Evolutionary conservation across 2,888 invertebrate species (phyloP).

Genomic region (Trachelus iudaicus): DNA sequence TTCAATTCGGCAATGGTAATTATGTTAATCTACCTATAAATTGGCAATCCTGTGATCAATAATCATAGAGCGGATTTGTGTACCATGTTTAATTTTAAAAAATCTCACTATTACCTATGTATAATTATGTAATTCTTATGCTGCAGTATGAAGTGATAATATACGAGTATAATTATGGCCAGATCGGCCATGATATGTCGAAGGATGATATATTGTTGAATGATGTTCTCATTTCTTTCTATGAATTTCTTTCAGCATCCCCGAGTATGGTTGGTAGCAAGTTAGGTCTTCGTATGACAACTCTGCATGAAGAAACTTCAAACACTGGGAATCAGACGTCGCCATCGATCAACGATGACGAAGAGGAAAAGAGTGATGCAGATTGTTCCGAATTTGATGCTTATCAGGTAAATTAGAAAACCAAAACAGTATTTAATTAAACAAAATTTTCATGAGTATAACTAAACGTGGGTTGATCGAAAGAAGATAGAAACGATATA

Average conservation of each 20-base stretch:
- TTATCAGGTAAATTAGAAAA: slow-evolving; percentile 50
- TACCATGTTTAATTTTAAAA: too few species aligned
- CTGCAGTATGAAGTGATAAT: background rate
- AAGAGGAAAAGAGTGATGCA: slow-evolving; percentile 60
- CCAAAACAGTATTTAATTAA: slow-evolving; percentile 6
- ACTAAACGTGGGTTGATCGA: background rate
- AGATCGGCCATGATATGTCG: slow-evolving; percentile 43
- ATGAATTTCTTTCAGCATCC: slow-evolving; percentile 72
- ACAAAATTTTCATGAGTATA: slow-evolving; percentile 15
- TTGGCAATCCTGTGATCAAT: too few species aligned
- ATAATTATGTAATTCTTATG: background rate
- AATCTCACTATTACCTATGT: background rate
- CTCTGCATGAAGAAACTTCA: slow-evolving; percentile 83
- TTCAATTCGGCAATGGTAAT: too few species aligned
- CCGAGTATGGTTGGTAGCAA: slow-evolving; percentile 82
- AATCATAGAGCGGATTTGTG: too few species aligned
- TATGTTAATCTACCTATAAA: too few species aligned
- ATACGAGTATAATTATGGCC: slow-evolving; percentile 20
- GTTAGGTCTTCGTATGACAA: slow-evolving; percentile 89
- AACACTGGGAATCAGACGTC: slow-evolving; percentile 53
- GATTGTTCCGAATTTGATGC: slow-evolving; percentile 60
- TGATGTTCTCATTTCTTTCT: background rate
- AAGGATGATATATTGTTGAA: background rate
- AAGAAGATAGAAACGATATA: background rate
- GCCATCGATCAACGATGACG: slow-evolving; percentile 54